Percentiles rank a stretch among this genome's conserved stretches.
Evolutionary conservation across 2,888 invertebrate genomes (phyloP).

Genomic region (Callosobruchus maculatus): DNA sequence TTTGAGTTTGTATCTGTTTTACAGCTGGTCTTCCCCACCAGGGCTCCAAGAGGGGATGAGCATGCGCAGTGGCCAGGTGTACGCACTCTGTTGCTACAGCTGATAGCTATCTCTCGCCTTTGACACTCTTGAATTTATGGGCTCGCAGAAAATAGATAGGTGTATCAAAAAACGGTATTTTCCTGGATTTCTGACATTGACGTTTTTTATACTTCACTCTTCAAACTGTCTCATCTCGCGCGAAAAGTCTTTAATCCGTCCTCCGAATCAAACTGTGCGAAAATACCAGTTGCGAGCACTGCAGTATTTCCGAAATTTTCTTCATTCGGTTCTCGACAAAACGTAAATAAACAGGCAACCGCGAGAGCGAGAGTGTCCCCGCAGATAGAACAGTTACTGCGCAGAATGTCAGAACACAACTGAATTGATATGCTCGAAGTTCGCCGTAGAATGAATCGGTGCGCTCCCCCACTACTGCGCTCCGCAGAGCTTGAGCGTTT

Average conservation of each 20-base stretch:
- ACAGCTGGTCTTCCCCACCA: slow-evolving; percentile 47
- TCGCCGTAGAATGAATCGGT: not conserved
- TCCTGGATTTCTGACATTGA: not conserved
- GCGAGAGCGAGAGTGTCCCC: not conserved
- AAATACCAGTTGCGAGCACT: not conserved
- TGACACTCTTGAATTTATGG: not conserved
- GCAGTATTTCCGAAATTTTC: not conserved
- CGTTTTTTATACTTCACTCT: not conserved
- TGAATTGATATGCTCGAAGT: slow-evolving; percentile 2
- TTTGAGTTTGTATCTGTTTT: slow-evolving; percentile 48
- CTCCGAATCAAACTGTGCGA: not conserved
- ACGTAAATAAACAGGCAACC: not conserved
- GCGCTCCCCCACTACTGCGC: not conserved
- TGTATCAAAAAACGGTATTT: not conserved
- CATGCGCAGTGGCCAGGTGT: slow-evolving; percentile 35
- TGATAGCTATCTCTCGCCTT: slow-evolving; percentile 33
- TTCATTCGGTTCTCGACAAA: not conserved
- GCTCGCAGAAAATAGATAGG: not conserved
- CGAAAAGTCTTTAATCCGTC: not conserved
- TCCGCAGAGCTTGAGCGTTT: slow-evolving; percentile 5
- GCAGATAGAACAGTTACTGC: not conserved
- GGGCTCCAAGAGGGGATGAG: slow-evolving; percentile 30
- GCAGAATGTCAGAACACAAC: not conserved
- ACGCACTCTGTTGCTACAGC: slow-evolving; percentile 28
- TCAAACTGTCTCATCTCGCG: not conserved